Evolutionary conservation across 1,140 invertebrate genomes (phyloP), one percentile per base, ranked within the genome.

Genomic region (Trachymyrmex septentrionalis): DNA sequence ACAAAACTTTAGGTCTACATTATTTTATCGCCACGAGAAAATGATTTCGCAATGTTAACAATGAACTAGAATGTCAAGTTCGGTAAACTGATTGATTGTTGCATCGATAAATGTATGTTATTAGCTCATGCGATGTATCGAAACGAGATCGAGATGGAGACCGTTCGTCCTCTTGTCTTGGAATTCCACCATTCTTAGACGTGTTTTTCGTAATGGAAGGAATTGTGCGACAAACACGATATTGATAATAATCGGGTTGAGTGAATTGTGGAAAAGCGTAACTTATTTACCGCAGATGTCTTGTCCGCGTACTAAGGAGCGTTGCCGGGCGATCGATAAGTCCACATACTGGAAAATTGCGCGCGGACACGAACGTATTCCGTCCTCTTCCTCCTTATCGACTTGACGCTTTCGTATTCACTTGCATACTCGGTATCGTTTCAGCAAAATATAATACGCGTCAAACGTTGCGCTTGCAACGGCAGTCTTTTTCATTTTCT

Each of bases 361-460:
- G 30, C 64, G 67, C 64, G 19, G 19, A 5, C 66, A 81, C 78
- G 66, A 81, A 81, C 27, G 24, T 34, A 82, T 82, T 61, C 30
- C 14, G n/a, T 44, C 53, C n/a, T n/a, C 55, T 55, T 61, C 27
- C n/a, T 50, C 1, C 63, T 63, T 75, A 75, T 84, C 69, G 80
- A 75, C 69, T 73, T 75, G 69, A 84, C 27, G 55, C 69, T 84
- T 61, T 75, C 38, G 38, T 61, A 84, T 84, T 38, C 80, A n/a
- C 66, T 59, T 50, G 64, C 50, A 38, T 69, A 69, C 50, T 50
- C 48, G 30, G 67, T 82, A 73, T 84, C 69, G 69, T 61, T 75
- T 48, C 38, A 61, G 38, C 69, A 53, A 61, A 84, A 75, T 84
- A 63, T 27, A 30, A 30, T 16, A 82, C 50, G 12, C 69, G 24